These are phyloP conservation scores for Ctena decussata DNA, from an alignment of 2,888 invertebrate species.

Conservation along the genomic window DNA sequence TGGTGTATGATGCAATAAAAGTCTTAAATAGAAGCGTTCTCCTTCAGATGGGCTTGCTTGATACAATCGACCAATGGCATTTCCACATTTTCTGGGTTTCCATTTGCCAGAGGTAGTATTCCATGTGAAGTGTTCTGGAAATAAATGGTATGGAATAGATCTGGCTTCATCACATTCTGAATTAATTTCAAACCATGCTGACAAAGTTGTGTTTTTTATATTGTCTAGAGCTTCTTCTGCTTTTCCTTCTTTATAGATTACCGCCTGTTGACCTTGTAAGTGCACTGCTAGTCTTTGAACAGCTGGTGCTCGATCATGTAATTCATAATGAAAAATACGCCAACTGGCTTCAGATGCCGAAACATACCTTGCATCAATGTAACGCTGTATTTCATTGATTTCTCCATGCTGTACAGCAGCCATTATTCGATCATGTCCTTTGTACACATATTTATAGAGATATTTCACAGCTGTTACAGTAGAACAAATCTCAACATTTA, in stretches of 20 bases:
- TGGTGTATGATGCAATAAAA: slow-evolving; percentile 26
- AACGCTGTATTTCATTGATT: slow-evolving; percentile 8
- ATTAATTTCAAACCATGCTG: slow-evolving; percentile 41
- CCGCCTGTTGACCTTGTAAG: slow-evolving; percentile 67
- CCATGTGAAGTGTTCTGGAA: slow-evolving; percentile 67
- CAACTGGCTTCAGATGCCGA: slow-evolving; percentile 81
- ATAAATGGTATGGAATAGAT: slow-evolving; percentile 45
- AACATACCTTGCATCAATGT: slow-evolving; percentile 19
- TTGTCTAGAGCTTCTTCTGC: slow-evolving; percentile 14
- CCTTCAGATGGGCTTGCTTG: slow-evolving; percentile 66
- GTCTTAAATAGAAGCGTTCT: slow-evolving; percentile 66
- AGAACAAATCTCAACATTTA: slow-evolving; percentile 39
- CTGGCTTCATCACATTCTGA: slow-evolving; percentile 41
- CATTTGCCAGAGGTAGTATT: slow-evolving; percentile 10
- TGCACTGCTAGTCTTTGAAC: slow-evolving; percentile 68
- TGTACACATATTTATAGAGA: slow-evolving; percentile 43
- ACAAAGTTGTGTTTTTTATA: slow-evolving; percentile 37
- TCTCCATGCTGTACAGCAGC: not conserved
- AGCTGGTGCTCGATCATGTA: slow-evolving; percentile 79
- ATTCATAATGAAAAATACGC: slow-evolving; percentile 80
- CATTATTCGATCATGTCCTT: slow-evolving; percentile 33
- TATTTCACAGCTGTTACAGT: slow-evolving; percentile 37
- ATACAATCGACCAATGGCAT: slow-evolving; percentile 66
- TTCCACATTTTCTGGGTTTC: slow-evolving; percentile 6
- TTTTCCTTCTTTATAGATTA: slow-evolving; percentile 56